Evolutionary conservation across 2,113 vertebrate species (phyloP).

Genomic region (Tachycineta bicolor): DNA sequence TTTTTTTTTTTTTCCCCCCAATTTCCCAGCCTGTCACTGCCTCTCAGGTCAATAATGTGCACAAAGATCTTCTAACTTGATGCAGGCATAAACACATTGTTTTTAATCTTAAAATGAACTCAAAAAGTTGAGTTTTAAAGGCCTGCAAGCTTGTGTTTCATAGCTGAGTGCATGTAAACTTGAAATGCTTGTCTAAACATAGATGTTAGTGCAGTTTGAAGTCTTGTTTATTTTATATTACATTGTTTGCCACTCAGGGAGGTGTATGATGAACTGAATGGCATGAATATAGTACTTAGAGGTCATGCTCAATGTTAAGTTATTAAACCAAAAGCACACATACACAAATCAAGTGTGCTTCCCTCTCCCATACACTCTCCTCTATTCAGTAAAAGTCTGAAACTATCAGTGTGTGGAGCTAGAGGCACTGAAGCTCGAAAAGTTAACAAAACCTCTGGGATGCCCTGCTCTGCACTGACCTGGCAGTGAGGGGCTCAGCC

Average conservation of each 20-base stretch:
- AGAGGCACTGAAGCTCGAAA: not conserved
- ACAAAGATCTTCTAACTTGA: not conserved
- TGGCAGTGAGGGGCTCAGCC: not conserved
- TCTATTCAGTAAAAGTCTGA: not conserved
- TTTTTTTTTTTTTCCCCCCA: not conserved
- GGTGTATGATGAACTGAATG: not conserved
- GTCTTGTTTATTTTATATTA: not conserved
- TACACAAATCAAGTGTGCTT: not conserved
- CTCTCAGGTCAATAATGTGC: not conserved
- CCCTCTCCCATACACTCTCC: not conserved
- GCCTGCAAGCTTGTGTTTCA: not conserved
- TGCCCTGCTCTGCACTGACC: accelerated
- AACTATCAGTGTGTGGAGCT: not conserved
- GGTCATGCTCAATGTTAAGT: accelerated
- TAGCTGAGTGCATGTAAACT: not conserved
- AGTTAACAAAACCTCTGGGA: not conserved
- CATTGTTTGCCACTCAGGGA: not conserved
- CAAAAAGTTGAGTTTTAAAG: not conserved
- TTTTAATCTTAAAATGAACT: not conserved
- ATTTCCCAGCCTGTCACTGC: not conserved
- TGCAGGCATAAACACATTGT: not conserved
- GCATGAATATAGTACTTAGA: not conserved
- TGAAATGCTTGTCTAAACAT: not conserved
- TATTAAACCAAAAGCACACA: not conserved
- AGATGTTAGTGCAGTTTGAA: not conserved